Evolutionary conservation across 2,888 invertebrate species (phyloP), one percentile per base, ranked within the genome.

Genomic region (Erebia palarica): DNA sequence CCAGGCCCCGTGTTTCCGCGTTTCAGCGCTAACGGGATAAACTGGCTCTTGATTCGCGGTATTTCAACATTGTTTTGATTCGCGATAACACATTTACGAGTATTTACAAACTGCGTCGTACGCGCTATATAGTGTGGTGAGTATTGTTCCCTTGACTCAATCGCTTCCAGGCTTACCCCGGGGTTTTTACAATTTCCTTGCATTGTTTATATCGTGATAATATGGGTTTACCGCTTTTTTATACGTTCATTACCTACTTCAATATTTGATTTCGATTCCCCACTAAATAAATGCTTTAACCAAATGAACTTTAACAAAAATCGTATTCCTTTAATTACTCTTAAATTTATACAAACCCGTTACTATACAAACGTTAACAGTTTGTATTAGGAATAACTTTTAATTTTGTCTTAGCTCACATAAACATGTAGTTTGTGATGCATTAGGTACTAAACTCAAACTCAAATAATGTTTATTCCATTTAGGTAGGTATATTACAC

Each of bases 21-120:
- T 82, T 91, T 90, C 91, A 89, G 87, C 57, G 74, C 78, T 89
- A 92, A 92, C 92, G 89, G 92, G 89, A 91, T 75, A 89, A 89
- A 92, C 92, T 78, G 75, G 92, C 91, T 90, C 82, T 81, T 77
- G 77, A 81, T 82, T 84, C 85, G 83, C 82, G 81, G 82, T 86
- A 86, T 86, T 73, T 78, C 65, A 9, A 76, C 75, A 76, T 75
- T 76, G 73, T 77, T 79, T 81, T 78, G 77, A 78, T 79, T 73
- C 70, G 71, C 74, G 75, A 80, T 75, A 76, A 73, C 72, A 75
- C 77, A 78, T 86, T 86, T 89, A 63, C 63, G 63, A 49, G 63
- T 63, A 88, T 89, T 89, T 89, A 90, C 88, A 86, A 88, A 86
- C 83, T 21, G 18, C 47, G 61, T 61, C 16, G 61, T 80, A 79